A percentile compares a stretch with the other conserved stretches of the same genome.
Evolutionary conservation across 2,888 invertebrate species (phyloP).

Genomic region (Stenichneumon culpator): DNA sequence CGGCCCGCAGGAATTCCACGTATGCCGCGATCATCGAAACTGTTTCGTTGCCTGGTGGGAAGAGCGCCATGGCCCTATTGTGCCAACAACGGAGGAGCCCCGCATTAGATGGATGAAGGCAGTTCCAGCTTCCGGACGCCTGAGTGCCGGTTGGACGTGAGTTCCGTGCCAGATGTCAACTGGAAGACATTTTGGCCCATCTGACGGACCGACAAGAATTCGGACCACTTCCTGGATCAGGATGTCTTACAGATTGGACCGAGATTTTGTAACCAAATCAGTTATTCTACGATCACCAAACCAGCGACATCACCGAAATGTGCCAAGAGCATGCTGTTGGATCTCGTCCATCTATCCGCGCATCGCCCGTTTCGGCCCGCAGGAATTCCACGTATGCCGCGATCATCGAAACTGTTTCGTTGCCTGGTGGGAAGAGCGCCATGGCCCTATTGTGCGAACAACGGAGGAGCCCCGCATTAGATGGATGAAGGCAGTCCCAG

Average conservation of each 20-base stretch:
- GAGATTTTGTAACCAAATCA: too few species aligned
- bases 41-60: neutral
- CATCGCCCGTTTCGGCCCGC: neutral
- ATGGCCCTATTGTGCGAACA: neutral
- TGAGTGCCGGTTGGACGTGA: neutral
- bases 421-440: neutral
- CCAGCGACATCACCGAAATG: too few species aligned
- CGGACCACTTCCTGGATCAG: too few species aligned
- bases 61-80: neutral
- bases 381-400: conserved; percentile 46
- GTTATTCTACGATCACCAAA: too few species aligned
- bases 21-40: conserved; percentile 27
- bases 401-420: conserved; percentile 28
- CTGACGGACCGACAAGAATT: too few species aligned
- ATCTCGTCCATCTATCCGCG: conserved; percentile 12
- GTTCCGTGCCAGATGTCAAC: neutral
- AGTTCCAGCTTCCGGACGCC: neutral
- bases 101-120: neutral
- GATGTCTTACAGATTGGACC: too few species aligned
- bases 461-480: neutral
- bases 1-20: conserved; percentile 37
- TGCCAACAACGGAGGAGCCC: neutral
- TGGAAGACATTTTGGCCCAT: neutral
- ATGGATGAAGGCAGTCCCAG: neutral
- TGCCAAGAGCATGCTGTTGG: neutral